phyloP scores from a whole-genome alignment of 2,113 vertebrate species.

The Ranitomeya imitator region DNA sequence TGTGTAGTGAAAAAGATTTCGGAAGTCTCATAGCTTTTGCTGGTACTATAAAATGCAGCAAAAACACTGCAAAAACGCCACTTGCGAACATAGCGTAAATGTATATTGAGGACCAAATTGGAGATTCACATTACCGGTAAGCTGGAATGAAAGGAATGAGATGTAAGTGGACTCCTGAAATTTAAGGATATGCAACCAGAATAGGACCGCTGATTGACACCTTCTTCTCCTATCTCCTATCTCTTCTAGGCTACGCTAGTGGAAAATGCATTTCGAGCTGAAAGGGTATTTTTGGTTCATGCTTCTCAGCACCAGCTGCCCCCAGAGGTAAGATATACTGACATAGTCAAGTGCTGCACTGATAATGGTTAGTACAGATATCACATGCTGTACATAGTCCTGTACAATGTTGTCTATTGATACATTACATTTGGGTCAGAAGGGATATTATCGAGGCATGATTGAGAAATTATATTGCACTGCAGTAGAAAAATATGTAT shows the following conservation, averaged over 20 bases:
- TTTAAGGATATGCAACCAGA: neutral
- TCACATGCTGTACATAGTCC: neutral
- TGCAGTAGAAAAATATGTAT: too few relatives aligned
- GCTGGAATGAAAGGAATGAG: neutral
- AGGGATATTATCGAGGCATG: too few relatives aligned
- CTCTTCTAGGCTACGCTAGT: constrained; percentile 89
- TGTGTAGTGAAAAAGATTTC: too few relatives aligned
- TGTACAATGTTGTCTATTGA: neutral
- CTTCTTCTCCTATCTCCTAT: constrained; percentile 58
- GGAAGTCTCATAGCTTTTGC: too few relatives aligned
- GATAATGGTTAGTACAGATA: neutral
- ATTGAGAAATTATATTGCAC: too few relatives aligned
- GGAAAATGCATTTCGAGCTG: constrained; percentile 83
- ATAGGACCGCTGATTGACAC: constrained; percentile 49
- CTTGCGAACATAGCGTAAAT: too few relatives aligned
- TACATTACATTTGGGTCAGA: neutral
- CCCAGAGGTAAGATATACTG: constrained; percentile 79
- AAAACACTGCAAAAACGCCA: too few relatives aligned
- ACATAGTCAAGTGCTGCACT: neutral
- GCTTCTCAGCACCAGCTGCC: constrained; percentile 87
- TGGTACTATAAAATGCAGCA: too few relatives aligned
- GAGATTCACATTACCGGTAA: too few relatives aligned
- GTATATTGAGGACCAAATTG: too few relatives aligned
- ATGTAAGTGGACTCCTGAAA: neutral
- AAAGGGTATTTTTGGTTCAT: constrained; percentile 86